phyloP scores from a whole-genome alignment of 2,888 invertebrate genomes.

The Eumerus sabulonum region DNA sequence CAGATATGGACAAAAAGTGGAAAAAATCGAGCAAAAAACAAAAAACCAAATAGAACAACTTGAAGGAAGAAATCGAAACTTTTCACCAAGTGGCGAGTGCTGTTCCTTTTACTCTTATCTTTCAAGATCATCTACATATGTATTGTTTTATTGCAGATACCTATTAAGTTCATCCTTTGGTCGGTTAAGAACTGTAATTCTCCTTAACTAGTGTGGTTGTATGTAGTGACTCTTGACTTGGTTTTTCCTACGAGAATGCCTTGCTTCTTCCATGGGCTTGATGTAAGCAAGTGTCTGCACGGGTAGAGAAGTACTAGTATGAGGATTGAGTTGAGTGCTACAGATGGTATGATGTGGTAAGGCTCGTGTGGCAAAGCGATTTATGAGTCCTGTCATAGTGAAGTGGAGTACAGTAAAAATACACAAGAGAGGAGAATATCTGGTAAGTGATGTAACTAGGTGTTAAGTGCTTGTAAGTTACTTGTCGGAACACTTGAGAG shows the following conservation, averaged over 20 bases:
- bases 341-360: constrained; percentile 50
- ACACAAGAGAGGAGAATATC: constrained; percentile 25
- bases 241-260: constrained; percentile 4
- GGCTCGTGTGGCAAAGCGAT: constrained; percentile 51
- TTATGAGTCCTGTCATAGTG: constrained; percentile 65
- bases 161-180: constrained; percentile 62
- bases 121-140: constrained; percentile 10
- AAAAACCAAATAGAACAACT: too few species aligned
- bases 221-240: constrained; percentile 38
- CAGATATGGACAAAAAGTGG: background rate
- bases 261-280: constrained; percentile 31
- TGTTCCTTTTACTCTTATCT: constrained; percentile 18
- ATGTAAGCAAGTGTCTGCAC: constrained; percentile 55
- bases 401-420: constrained; percentile 36
- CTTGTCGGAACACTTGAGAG: constrained; percentile 18
- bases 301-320: constrained; percentile 6
- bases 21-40: constrained; percentile 4
- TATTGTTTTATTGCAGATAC: constrained; percentile 55
- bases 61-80: constrained; percentile 26
- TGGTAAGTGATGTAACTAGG: constrained; percentile 52
- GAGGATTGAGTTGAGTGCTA: constrained; percentile 49
- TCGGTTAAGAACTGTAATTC: constrained; percentile 61
- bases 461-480: constrained; percentile 63
- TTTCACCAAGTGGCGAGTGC: constrained; percentile 38
- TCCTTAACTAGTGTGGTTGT: constrained; percentile 59